A percentile compares a stretch with the other conserved stretches of the same genome.
Evolutionary conservation across 2,113 vertebrate genomes (phyloP).

Genomic region (Phylloscopus trochiloides): DNA sequence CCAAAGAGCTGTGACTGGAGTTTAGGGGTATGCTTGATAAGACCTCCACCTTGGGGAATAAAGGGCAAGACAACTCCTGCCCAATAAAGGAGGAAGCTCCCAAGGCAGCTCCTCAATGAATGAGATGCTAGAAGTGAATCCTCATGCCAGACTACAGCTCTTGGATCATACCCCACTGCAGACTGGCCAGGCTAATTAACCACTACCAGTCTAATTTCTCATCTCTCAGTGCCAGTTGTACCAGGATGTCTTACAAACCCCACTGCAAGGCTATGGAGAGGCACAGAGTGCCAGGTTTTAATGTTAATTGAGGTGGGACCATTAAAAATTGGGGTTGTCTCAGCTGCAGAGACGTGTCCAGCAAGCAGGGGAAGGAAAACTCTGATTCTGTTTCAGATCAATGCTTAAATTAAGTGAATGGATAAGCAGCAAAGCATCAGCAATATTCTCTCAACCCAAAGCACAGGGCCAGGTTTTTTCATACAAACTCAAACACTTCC

Average conservation of each 20-base stretch:
- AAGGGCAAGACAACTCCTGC: not conserved
- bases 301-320: not conserved
- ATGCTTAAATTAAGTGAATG: not conserved
- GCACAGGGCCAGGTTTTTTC: not conserved
- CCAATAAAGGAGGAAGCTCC: not conserved
- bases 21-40: not conserved
- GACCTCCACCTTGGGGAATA: not conserved
- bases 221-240: not conserved
- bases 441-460: not conserved
- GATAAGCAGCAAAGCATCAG: constrained; percentile 7
- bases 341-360: not conserved
- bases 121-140: not conserved
- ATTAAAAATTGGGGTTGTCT: not conserved
- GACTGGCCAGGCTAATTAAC: not conserved
- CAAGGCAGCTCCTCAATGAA: accelerated
- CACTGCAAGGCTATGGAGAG: not conserved
- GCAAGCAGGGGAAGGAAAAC: not conserved
- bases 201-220: not conserved
- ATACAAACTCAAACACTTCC: not conserved
- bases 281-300: not conserved
- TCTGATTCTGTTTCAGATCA: not conserved
- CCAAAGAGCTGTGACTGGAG: not conserved
- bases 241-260: not conserved
- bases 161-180: not conserved
- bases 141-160: not conserved